Percentiles rank a stretch among this genome's conserved stretches.
Evolutionary conservation across 2,797 vertebrate genomes (phyloP).

Genomic region (Spheniscus humboldti): DNA sequence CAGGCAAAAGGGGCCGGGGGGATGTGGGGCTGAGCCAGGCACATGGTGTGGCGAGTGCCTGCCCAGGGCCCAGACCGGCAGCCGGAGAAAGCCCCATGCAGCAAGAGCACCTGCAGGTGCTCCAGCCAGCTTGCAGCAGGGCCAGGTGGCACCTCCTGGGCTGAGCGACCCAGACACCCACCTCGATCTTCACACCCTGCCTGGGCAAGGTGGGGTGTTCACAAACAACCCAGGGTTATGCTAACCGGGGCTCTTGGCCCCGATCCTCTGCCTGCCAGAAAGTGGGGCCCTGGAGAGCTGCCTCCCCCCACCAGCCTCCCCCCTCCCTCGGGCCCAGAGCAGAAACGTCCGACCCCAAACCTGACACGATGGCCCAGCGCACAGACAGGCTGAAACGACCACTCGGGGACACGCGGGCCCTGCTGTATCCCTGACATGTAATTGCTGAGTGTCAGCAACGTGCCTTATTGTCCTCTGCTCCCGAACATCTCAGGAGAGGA

Average conservation of each 20-base stretch:
- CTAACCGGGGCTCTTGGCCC: background rate
- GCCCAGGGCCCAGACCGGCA: background rate
- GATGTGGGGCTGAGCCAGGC: fast-evolving
- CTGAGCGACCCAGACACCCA: fast-evolving
- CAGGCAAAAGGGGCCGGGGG: fast-evolving
- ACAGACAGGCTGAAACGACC: fast-evolving
- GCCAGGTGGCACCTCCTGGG: background rate
- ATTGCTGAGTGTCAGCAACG: background rate
- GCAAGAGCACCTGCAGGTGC: background rate
- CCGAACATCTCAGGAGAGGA: background rate
- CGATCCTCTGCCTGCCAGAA: fast-evolving
- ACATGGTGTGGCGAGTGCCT: fast-evolving
- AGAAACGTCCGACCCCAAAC: fast-evolving
- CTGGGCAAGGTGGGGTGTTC: fast-evolving
- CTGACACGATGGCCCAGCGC: fast-evolving
- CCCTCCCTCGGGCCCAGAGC: background rate
- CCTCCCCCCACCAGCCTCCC: too few relatives aligned
- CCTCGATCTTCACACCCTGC: background rate
- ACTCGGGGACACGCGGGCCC: fast-evolving
- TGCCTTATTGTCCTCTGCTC: background rate
- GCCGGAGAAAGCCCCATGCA: fast-evolving
- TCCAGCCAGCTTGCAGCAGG: background rate
- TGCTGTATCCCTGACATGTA: fast-evolving
- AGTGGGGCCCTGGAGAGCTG: fast-evolving
- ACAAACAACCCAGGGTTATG: background rate